Base-by-base conservation (phyloP, 1,140 invertebrate species). In the Meteorus sp. region DNA sequence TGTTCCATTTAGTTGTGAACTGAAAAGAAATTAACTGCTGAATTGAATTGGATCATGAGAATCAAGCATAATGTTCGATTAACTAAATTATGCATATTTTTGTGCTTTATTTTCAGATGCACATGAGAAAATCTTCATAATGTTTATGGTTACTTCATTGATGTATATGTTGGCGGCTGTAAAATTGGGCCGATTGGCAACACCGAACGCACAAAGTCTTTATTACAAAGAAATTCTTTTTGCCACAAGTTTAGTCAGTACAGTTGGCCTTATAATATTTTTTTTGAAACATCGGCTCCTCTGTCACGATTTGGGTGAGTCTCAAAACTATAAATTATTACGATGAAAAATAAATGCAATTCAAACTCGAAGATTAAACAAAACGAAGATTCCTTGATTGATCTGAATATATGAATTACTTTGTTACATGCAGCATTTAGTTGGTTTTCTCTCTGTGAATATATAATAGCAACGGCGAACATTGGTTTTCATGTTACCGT, bases 371-470 rank as follows among this genome's bases (percentile, higher is more conserved):
- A n/a, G n/a, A n/a, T n/a, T n/a, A n/a, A n/a, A n/a, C n/a, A n/a
- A n/a, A n/a, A n/a, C n/a, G n/a, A n/a, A n/a, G n/a, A n/a, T n/a
- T n/a, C n/a, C n/a, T n/a, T n/a, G n/a, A n/a, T n/a, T n/a, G n/a
- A n/a, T n/a, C n/a, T n/a, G n/a, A n/a, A n/a, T 50, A 11, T 39
- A 25, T 59, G 29, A 29, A 56, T 17, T 57, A 41, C 53, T 56
- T 63, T 61, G 68, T 58, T 69, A 59, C 56, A 82, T 85, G 64
- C 82, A 95, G 93, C 93, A 56, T 96, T 95, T 78, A 95, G 92
- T 74, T 93, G 90, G 89, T 96, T 96, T 80, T 93, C 93, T 2
- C 83, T 94, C 39, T 94, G 92, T 74, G 93, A 96, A 74, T 96
- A 95, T 77, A 84, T 94, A 60, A 89, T 96, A 71, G 93, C 92